These are phyloP conservation scores for Cartodere bifasciata DNA, from an alignment of 2,888 invertebrate species.

Conservation along the genomic window DNA sequence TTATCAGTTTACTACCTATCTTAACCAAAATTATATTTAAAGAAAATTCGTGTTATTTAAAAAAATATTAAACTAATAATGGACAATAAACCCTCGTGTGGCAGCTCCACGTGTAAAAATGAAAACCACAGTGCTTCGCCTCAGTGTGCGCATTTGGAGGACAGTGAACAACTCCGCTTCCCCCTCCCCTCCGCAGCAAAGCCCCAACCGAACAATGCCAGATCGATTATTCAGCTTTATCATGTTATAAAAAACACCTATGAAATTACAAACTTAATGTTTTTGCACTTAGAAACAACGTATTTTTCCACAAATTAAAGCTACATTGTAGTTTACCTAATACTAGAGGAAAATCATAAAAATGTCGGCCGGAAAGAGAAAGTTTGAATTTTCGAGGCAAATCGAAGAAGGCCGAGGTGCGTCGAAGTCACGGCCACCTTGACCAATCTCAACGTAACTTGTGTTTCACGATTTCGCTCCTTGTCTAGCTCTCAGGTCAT, in stretches of 20 bases:
- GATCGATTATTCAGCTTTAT: constrained; percentile 1
- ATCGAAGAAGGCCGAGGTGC: constrained; percentile 17
- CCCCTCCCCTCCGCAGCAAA: constrained; percentile 11
- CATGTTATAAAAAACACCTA: constrained; percentile 4
- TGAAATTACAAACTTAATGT: no score
- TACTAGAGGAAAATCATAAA: neutral
- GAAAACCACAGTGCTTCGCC: constrained; percentile 27
- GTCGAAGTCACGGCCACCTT: constrained; percentile 29
- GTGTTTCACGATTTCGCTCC: no score
- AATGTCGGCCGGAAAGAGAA: constrained; percentile 25
- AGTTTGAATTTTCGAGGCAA: constrained; percentile 22
- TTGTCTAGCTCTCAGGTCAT: no score
- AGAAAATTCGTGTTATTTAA: no score
- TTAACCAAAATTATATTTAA: constrained; percentile 13
- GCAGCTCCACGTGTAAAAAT: constrained; percentile 10
- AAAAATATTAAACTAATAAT: constrained; percentile 1
- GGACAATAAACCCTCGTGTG: constrained; percentile 8
- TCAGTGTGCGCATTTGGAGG: constrained; percentile 29
- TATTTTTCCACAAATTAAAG: no score
- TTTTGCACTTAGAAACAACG: no score
- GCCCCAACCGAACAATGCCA: constrained; percentile 2
- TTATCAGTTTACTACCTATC: constrained; percentile 11
- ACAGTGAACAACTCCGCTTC: constrained; percentile 22
- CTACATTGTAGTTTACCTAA: no score
- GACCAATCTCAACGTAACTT: constrained; percentile 35